Evolutionary conservation across 2,888 invertebrate species (phyloP).

Genomic region (Barypeithes pellucidus): DNA sequence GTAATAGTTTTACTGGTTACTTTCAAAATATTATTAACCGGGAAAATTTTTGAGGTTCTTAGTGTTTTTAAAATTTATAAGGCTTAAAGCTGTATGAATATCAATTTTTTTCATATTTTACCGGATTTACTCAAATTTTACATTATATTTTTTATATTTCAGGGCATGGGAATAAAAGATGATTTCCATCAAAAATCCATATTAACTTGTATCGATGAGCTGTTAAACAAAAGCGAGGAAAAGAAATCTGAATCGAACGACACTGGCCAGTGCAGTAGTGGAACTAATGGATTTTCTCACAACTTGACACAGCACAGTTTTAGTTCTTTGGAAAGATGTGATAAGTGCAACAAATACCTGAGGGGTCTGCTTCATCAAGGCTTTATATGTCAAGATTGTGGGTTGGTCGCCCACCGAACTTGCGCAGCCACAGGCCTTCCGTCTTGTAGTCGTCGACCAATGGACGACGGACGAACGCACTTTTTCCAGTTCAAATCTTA

Average conservation of each 20-base stretch:
- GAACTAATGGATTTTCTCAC: constrained; percentile 61
- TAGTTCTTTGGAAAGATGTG: constrained; percentile 79
- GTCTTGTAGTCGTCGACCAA: constrained; percentile 66
- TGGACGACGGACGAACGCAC: constrained; percentile 64
- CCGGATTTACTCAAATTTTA: no score
- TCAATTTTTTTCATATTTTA: no score
- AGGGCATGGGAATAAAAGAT: constrained; percentile 85
- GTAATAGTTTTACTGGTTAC: no score
- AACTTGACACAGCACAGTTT: constrained; percentile 79
- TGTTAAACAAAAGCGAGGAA: constrained; percentile 69
- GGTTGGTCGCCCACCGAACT: constrained; percentile 80
- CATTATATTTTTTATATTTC: constrained; percentile 62
- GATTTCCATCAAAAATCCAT: constrained; percentile 82
- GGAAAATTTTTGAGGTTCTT: no score
- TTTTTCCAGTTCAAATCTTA: constrained; percentile 67
- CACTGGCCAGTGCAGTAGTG: constrained; percentile 22
- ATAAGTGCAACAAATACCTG: constrained; percentile 82
- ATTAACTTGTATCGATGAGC: constrained; percentile 79
- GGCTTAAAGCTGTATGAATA: no score
- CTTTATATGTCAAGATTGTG: constrained; percentile 82
- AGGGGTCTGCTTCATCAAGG: constrained; percentile 82
- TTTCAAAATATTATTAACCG: no score
- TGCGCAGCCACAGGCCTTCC: constrained; percentile 79
- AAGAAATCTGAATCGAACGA: constrained; percentile 51
- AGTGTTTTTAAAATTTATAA: no score